Conservation (phyloP, 2,797 vertebrate species). For the Parauchenoglanis ngamensis region DNA sequence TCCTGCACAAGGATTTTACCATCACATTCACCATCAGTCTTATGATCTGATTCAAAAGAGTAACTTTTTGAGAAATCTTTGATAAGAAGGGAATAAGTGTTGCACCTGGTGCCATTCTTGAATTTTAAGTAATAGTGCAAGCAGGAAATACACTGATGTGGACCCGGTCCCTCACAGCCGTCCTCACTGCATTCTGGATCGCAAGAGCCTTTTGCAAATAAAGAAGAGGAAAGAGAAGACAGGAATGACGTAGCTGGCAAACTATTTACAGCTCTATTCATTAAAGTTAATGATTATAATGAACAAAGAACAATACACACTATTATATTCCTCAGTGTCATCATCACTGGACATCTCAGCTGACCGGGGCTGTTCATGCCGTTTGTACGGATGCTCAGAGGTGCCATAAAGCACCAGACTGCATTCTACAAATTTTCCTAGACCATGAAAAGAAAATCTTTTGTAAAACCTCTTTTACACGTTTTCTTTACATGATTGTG, state of each 20-base stretch:
- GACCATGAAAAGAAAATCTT: not conserved
- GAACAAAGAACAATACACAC: slow-evolving; percentile 61
- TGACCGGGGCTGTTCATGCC: slow-evolving; percentile 79
- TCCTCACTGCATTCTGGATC: slow-evolving; percentile 91
- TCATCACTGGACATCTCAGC: slow-evolving; percentile 68
- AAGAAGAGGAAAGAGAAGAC: not conserved
- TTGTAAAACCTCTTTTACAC: not conserved
- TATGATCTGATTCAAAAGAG: not conserved
- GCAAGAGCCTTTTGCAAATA: slow-evolving; percentile 80
- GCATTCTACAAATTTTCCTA: slow-evolving; percentile 89
- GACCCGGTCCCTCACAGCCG: slow-evolving; percentile 90
- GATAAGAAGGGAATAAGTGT: not conserved
- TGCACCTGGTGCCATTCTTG: slow-evolving; percentile 92
- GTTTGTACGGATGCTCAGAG: slow-evolving; percentile 81
- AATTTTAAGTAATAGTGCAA: slow-evolving; percentile 91
- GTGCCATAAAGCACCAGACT: slow-evolving; percentile 93
- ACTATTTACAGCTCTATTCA: not conserved
- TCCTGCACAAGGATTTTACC: slow-evolving; percentile 56
- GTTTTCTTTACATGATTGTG: not conserved
- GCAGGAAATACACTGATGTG: slow-evolving; percentile 90
- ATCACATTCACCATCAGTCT: not conserved
- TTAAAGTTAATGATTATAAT: not conserved
- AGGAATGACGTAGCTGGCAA: not conserved
- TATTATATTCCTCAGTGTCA: slow-evolving; percentile 71
- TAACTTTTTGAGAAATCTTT: not conserved